Evolutionary conservation across 2,113 vertebrate genomes (phyloP).

Genomic region (Perca schrenkii): DNA sequence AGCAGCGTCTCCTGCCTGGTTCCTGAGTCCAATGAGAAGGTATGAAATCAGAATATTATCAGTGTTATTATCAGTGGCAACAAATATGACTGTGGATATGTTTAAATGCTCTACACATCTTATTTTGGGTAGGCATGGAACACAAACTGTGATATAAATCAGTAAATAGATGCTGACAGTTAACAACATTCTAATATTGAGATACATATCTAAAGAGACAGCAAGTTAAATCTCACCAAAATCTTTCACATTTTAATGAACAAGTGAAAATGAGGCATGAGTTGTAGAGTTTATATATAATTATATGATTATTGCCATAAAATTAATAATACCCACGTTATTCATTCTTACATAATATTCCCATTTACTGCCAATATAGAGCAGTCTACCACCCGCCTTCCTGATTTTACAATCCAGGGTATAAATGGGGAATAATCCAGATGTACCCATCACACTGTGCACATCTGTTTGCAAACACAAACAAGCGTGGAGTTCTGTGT

Average conservation of each 20-base stretch:
- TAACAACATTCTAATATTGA: background rate
- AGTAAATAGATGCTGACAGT: background rate
- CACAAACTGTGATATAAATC: background rate
- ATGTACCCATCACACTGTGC: background rate
- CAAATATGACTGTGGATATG: background rate
- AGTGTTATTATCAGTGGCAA: background rate
- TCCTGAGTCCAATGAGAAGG: constrained; percentile 95
- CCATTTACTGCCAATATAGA: background rate
- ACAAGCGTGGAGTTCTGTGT: background rate
- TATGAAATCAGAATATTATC: constrained; percentile 56
- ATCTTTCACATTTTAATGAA: background rate
- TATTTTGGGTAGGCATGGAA: too few relatives aligned
- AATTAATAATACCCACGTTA: background rate
- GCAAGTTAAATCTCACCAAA: background rate
- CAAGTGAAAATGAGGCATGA: background rate
- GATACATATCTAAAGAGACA: background rate
- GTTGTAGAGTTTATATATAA: background rate
- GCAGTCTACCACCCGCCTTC: background rate
- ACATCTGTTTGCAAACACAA: background rate
- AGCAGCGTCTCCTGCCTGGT: constrained; percentile 88
- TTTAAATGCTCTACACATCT: background rate
- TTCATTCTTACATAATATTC: background rate
- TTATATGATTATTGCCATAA: background rate
- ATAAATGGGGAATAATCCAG: background rate
- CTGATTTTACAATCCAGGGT: background rate